Percentiles rank a stretch among this genome's conserved stretches.
These are phyloP conservation scores for Drosophila melanosoma DNA, from an alignment of 2,888 invertebrate genomes.

Conservation along the genomic window DNA sequence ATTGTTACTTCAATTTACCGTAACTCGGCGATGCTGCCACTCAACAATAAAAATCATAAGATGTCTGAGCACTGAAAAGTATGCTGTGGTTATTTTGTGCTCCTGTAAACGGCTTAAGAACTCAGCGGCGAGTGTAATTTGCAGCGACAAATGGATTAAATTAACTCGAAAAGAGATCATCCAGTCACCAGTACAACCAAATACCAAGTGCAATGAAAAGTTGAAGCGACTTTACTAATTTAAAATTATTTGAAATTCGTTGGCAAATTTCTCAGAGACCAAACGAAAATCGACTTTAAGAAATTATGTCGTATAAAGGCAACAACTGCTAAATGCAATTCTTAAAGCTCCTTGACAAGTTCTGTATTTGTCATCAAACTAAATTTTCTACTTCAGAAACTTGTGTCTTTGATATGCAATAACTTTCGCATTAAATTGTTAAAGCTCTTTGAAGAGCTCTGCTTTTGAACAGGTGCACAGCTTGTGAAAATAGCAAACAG, in stretches of 20 bases:
- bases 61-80: constrained; percentile 40
- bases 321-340: not conserved
- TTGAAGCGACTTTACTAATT: not conserved
- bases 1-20: constrained; percentile 20
- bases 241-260: not conserved
- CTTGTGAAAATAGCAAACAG: constrained; percentile 19
- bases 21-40: constrained; percentile 7
- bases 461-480: constrained; percentile 54
- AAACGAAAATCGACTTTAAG: not conserved
- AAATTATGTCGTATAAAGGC: not conserved
- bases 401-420: not conserved
- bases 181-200: constrained; percentile 28
- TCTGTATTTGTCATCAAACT: constrained; percentile 1
- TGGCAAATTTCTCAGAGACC: not conserved
- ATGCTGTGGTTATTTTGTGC: constrained; percentile 40
- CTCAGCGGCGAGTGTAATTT: constrained; percentile 61
- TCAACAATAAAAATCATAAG: constrained; percentile 30
- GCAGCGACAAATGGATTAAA: constrained; percentile 42
- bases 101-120: constrained; percentile 61
- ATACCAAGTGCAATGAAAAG: constrained; percentile 16
- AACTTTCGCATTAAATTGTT: constrained; percentile 13
- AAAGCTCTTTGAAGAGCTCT: constrained; percentile 20
- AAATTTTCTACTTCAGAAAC: not conserved
- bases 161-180: constrained; percentile 14
- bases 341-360: constrained; percentile 33